phyloP scores from a whole-genome alignment of 2,888 invertebrate species.

The Willowsia nigromaculata region DNA sequence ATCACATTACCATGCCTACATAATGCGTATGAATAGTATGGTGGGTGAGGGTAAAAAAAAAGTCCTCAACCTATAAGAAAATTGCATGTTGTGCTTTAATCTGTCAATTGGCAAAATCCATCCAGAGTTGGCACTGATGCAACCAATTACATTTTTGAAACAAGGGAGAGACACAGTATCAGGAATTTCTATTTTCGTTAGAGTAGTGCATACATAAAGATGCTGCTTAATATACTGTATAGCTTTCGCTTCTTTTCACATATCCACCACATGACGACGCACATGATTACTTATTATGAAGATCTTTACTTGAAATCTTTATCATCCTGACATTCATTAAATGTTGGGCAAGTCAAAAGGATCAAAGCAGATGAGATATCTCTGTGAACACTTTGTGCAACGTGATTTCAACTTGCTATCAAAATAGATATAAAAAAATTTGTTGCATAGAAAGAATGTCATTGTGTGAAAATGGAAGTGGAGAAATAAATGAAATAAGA shows the following conservation, averaged over 20 bases:
- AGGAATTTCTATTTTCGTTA: background rate
- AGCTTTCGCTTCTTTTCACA: background rate
- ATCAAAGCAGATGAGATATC: background rate
- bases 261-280: background rate
- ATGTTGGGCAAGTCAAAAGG: background rate
- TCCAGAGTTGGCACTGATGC: constrained; percentile 8
- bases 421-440: background rate
- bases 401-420: background rate
- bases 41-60: no score
- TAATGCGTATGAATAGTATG: no score
- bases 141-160: constrained; percentile 11
- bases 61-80: constrained; percentile 4
- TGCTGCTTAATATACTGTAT: no score
- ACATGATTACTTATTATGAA: background rate
- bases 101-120: constrained; percentile 13
- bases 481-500: no score
- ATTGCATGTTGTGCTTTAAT: background rate
- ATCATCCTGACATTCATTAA: background rate
- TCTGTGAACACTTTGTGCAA: background rate
- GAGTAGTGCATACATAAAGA: no score
- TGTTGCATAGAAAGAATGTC: constrained; percentile 4
- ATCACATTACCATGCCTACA: no score
- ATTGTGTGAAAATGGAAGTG: constrained; percentile 16
- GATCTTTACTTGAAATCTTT: background rate
- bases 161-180: background rate